These are phyloP conservation scores for Berghia stephanieae DNA, from an alignment of 1,140 invertebrate genomes.

Conservation along the genomic window DNA sequence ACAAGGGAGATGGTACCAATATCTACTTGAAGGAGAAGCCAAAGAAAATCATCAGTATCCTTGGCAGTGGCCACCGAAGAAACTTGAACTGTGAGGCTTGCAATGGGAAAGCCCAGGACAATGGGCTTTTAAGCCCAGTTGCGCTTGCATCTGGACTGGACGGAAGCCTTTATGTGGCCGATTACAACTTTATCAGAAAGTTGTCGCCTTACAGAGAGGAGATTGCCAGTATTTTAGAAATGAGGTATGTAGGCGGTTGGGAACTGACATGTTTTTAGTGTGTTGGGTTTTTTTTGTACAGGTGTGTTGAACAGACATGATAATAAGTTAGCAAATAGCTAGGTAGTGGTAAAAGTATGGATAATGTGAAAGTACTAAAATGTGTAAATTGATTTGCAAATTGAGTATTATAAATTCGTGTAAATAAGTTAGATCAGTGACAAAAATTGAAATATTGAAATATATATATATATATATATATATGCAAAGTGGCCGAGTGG, in stretches of 20 bases:
- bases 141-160: slow-evolving; percentile 89
- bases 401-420: too few species aligned
- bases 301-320: too few species aligned
- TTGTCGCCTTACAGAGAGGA: slow-evolving; percentile 78
- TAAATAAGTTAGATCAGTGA: too few species aligned
- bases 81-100: slow-evolving; percentile 76
- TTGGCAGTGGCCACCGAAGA: slow-evolving; percentile 91
- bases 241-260: slow-evolving; percentile 77
- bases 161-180: slow-evolving; percentile 94
- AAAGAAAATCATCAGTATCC: slow-evolving; percentile 86
- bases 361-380: too few species aligned
- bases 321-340: too few species aligned
- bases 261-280: too few species aligned
- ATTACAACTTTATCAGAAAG: slow-evolving; percentile 93
- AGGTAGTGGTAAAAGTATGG: too few species aligned
- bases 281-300: too few species aligned
- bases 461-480: too few species aligned
- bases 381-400: too few species aligned
- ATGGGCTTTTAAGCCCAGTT: slow-evolving; percentile 88
- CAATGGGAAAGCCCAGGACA: slow-evolving; percentile 81
- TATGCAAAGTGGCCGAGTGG: too few species aligned
- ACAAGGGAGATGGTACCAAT: slow-evolving; percentile 96
- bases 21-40: slow-evolving; percentile 95
- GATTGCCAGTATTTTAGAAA: slow-evolving; percentile 83
- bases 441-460: too few species aligned